Evolutionary conservation across 2,888 invertebrate genomes (phyloP).

Genomic region (Brenthis daphne): DNA sequence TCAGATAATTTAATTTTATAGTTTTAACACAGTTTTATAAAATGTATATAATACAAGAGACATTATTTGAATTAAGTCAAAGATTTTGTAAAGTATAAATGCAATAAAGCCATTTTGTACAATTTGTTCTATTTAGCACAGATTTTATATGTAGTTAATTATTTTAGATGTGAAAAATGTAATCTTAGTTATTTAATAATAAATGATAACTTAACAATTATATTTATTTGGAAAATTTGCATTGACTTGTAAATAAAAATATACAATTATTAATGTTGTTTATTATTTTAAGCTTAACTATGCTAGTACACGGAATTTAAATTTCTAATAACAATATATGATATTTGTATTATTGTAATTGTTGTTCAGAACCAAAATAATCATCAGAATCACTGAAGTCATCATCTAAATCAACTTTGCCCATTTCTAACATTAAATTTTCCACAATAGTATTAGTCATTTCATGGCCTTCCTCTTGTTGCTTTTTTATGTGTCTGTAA

Average conservation of each 20-base stretch:
- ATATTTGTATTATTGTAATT: too few relatives aligned
- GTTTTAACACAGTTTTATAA: conserved; percentile 23
- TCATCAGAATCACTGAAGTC: conserved; percentile 26
- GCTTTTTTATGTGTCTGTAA: conserved; percentile 62
- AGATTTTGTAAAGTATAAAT: conserved; percentile 21
- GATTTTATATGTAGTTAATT: conserved; percentile 31
- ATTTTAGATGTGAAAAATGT: conserved; percentile 21
- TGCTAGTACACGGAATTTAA: too few relatives aligned
- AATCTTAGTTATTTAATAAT: conserved; percentile 24
- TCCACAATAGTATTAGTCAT: conserved; percentile 53
- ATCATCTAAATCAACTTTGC: conserved; percentile 55
- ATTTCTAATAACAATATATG: too few relatives aligned
- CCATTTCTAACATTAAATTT: conserved; percentile 56
- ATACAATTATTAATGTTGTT: conserved; percentile 28
- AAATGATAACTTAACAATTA: conserved; percentile 21
- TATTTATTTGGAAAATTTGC: conserved; percentile 27
- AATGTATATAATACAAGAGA: conserved; percentile 18
- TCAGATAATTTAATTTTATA: conserved; percentile 10
- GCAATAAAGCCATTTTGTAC: conserved; percentile 35
- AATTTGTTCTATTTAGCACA: conserved; percentile 34
- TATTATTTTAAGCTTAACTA: conserved; percentile 15
- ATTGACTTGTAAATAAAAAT: conserved; percentile 39
- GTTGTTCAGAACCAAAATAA: too few relatives aligned
- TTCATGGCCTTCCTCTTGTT: conserved; percentile 69
- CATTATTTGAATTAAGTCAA: conserved; percentile 4